Conservation (phyloP, 2,113 vertebrate species). For the Axis porcinus region DNA sequence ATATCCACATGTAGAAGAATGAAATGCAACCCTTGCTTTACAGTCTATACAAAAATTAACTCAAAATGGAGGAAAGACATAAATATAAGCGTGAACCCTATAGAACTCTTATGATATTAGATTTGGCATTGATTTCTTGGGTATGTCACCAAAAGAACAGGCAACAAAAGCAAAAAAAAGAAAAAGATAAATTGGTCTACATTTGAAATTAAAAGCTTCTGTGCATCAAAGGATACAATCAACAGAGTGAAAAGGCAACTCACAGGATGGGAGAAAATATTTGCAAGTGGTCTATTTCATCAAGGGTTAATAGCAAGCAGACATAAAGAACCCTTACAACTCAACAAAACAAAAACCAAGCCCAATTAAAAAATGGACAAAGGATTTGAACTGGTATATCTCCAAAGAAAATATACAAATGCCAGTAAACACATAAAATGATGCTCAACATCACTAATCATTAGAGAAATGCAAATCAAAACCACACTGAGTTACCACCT, state of each 20-base stretch:
- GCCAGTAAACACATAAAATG: neutral
- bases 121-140: neutral
- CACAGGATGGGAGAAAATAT: neutral
- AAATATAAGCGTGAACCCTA: neutral
- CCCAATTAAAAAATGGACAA: neutral
- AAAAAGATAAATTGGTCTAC: neutral
- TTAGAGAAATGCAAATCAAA: neutral
- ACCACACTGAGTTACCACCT: neutral
- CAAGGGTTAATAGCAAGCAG: neutral
- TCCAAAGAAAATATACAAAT: neutral
- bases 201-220: neutral
- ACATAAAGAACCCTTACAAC: neutral
- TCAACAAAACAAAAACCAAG: neutral
- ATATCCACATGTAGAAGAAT: neutral
- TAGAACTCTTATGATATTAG: neutral
- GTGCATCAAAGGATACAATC: neutral
- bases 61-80: neutral
- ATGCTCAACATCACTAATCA: neutral
- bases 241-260: neutral
- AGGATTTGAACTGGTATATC: neutral
- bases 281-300: neutral
- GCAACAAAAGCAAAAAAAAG: neutral
- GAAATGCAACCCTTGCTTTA: neutral
- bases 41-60: neutral
- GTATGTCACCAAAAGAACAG: neutral